Evolutionary conservation across 1,140 invertebrate species (phyloP).

Genomic region (Mercenaria mercenaria): DNA sequence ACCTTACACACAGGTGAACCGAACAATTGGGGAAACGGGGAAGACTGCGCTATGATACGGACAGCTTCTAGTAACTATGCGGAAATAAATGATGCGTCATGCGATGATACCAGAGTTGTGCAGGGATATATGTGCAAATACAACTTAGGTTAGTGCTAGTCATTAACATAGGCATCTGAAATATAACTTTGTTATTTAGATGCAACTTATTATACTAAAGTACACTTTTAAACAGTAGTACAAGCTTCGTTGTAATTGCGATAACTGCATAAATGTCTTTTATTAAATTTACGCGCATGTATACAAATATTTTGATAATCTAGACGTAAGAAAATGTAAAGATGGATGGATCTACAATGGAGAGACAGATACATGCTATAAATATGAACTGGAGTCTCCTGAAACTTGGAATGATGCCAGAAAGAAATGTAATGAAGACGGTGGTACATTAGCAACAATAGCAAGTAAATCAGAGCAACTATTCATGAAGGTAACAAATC

Average conservation of each 20-base stretch:
- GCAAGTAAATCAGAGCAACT: not conserved
- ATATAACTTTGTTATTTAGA: too few relatives aligned
- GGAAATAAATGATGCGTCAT: not conserved
- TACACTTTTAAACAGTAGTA: too few relatives aligned
- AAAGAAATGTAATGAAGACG: not conserved
- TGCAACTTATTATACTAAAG: too few relatives aligned
- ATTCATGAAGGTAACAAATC: conserved; percentile 8
- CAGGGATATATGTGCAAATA: conserved; percentile 21
- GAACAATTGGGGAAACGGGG: too few relatives aligned
- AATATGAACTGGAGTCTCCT: not conserved
- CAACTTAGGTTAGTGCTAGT: not conserved
- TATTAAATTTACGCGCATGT: too few relatives aligned
- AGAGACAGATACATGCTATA: conserved; percentile 8
- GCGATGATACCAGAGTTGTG: not conserved
- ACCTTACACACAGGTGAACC: too few relatives aligned
- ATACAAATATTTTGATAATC: too few relatives aligned
- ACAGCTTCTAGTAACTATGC: not conserved
- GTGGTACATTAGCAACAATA: not conserved
- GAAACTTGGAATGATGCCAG: not conserved
- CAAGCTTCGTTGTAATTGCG: too few relatives aligned
- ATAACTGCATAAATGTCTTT: too few relatives aligned
- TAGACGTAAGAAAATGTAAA: not conserved
- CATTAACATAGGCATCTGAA: too few relatives aligned
- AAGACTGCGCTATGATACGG: not conserved
- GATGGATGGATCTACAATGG: conserved; percentile 9